Evolutionary conservation across 2,113 vertebrate species (phyloP).

Genomic region (Boleophthalmus pectinirostris): DNA sequence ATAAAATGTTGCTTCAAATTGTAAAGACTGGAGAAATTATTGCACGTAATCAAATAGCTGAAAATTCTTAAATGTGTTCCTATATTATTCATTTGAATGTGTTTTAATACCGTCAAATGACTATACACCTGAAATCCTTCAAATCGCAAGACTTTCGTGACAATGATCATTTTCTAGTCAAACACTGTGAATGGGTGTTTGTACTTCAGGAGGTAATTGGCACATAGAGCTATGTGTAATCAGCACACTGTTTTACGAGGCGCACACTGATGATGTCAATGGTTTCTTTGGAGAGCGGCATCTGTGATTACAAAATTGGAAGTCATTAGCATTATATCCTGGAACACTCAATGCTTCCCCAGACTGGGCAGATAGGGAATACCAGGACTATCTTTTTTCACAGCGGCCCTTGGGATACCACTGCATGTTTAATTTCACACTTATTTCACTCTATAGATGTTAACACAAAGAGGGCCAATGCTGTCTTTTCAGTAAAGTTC

Average conservation of each 20-base stretch:
- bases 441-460: constrained; percentile 31
- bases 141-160: constrained; percentile 25
- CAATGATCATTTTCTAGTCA: constrained; percentile 25
- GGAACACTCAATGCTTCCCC: constrained; percentile 35
- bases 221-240: constrained; percentile 58
- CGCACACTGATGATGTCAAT: constrained; percentile 53
- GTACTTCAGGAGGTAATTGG: constrained; percentile 54
- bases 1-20: not conserved
- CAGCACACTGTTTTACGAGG: constrained; percentile 58
- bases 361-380: constrained; percentile 34
- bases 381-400: constrained; percentile 30
- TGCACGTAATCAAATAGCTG: not conserved
- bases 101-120: not conserved
- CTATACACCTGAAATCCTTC: not conserved
- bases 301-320: constrained; percentile 67
- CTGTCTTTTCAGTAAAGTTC: constrained; percentile 29
- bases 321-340: constrained; percentile 61
- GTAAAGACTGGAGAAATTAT: not conserved
- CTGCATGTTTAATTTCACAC: constrained; percentile 45
- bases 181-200: constrained; percentile 35
- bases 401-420: constrained; percentile 23
- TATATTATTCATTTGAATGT: not conserved
- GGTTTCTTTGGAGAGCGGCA: constrained; percentile 51
- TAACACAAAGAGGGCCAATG: constrained; percentile 11
- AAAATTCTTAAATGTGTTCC: not conserved